Conservation (phyloP, 2,113 vertebrate genomes). For the Casuarius casuarius region DNA sequence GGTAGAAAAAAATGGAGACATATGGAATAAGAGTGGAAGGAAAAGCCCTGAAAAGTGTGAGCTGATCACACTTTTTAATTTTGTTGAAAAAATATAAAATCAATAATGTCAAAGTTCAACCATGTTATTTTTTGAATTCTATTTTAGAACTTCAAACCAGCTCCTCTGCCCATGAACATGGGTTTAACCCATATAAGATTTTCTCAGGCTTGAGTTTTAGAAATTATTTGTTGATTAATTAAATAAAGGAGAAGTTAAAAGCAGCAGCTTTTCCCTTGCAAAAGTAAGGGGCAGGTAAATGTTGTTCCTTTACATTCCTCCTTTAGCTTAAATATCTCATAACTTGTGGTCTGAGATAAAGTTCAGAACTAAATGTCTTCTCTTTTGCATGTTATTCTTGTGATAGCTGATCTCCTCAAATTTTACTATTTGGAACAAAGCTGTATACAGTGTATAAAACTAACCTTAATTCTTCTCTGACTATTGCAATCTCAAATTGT, state of each 20-base stretch:
- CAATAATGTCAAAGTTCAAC: neutral
- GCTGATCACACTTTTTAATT: neutral
- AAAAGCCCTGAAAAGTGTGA: neutral
- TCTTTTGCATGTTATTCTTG: neutral
- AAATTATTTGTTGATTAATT: neutral
- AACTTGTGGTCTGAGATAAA: neutral
- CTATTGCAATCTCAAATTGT: neutral
- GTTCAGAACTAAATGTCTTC: neutral
- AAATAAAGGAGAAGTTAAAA: neutral
- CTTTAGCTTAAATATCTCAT: neutral
- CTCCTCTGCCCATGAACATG: neutral
- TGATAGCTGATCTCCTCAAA: neutral
- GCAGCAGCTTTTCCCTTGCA: neutral
- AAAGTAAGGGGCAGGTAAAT: rapidly evolving
- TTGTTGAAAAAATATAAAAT: neutral
- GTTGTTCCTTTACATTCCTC: neutral
- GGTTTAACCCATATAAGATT: neutral
- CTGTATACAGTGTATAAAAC: neutral
- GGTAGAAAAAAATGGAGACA: neutral
- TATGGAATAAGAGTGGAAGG: neutral
- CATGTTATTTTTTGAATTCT: neutral
- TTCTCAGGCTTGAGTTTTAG: neutral
- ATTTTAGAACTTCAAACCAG: neutral
- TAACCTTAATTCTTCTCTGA: neutral
- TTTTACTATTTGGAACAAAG: neutral